A percentile compares a stretch with the other conserved stretches of the same genome.
These are phyloP conservation scores for Heliothis subflexa DNA, from an alignment of 1,140 invertebrate species.

Conservation along the genomic window DNA sequence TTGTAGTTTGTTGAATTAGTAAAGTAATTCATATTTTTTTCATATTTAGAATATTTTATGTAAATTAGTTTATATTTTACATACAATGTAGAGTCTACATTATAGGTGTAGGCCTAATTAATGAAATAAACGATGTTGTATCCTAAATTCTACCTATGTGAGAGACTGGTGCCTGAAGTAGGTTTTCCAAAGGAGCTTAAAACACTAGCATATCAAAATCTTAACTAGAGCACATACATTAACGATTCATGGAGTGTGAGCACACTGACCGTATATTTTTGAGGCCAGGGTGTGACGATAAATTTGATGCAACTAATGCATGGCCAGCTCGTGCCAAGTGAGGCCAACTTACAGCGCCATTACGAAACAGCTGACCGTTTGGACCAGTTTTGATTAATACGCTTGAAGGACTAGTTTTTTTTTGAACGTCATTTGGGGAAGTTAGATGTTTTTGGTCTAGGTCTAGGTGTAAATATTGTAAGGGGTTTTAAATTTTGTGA, in stretches of 20 bases:
- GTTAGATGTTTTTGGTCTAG: neutral
- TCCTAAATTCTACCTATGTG: too few species aligned
- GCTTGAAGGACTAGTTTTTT: neutral
- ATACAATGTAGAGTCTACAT: too few species aligned
- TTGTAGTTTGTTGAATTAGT: too few species aligned
- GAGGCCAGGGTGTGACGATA: slow-evolving; percentile 48
- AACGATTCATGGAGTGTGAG: slow-evolving; percentile 28
- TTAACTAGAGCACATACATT: neutral
- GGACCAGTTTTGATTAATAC: slow-evolving; percentile 5
- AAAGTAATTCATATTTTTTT: too few species aligned
- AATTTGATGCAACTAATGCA: slow-evolving; percentile 54
- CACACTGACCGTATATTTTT: slow-evolving; percentile 41
- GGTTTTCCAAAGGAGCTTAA: neutral
- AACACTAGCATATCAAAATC: neutral
- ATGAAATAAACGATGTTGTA: too few species aligned
- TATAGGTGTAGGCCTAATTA: too few species aligned
- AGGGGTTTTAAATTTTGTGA: neutral
- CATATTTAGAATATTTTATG: too few species aligned
- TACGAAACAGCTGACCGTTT: slow-evolving; percentile 30
- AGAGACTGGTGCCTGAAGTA: too few species aligned
- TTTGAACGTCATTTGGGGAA: neutral
- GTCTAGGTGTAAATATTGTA: neutral
- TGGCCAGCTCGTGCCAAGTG: slow-evolving; percentile 16
- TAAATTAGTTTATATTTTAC: too few species aligned
- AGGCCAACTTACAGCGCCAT: slow-evolving; percentile 22